phyloP scores from a whole-genome alignment of 1,140 invertebrate species.

The Thaumetopoea pityocampa region DNA sequence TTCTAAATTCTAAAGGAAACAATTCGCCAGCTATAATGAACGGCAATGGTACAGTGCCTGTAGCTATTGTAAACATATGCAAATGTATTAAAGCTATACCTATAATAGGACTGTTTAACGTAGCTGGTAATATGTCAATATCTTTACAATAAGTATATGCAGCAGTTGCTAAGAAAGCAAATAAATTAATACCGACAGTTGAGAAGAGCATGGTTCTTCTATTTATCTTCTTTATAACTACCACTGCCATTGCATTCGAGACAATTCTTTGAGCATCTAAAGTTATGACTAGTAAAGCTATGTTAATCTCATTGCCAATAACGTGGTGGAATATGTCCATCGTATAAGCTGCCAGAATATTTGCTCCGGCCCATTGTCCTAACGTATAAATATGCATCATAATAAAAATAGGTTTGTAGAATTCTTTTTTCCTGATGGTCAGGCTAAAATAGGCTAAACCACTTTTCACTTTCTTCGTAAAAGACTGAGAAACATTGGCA shows the following conservation, averaged over 20 bases:
- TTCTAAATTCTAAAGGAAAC: conserved; percentile 46
- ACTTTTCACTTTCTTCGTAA: conserved; percentile 22
- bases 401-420: conserved; percentile 47
- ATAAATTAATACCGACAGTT: conserved; percentile 32
- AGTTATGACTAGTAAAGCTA: conserved; percentile 33
- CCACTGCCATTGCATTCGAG: conserved; percentile 34
- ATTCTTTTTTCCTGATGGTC: conserved; percentile 39
- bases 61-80: conserved; percentile 46
- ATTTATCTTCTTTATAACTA: conserved; percentile 40
- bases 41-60: conserved; percentile 40
- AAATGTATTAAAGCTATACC: conserved; percentile 32
- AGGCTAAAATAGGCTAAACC: conserved; percentile 25
- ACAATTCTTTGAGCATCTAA: conserved; percentile 40
- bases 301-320: conserved; percentile 26
- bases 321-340: conserved; percentile 35
- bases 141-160: conserved; percentile 33
- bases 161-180: conserved; percentile 31
- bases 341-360: conserved; percentile 38
- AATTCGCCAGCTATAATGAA: conserved; percentile 45
- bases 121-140: conserved; percentile 16
- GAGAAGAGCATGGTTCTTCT: conserved; percentile 35
- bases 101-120: conserved; percentile 33
- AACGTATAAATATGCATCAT: conserved; percentile 44
- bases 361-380: conserved; percentile 38
- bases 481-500: conserved; percentile 12